Conservation (phyloP, 2,797 vertebrate species). For the Clarias laeviceps region DNA sequence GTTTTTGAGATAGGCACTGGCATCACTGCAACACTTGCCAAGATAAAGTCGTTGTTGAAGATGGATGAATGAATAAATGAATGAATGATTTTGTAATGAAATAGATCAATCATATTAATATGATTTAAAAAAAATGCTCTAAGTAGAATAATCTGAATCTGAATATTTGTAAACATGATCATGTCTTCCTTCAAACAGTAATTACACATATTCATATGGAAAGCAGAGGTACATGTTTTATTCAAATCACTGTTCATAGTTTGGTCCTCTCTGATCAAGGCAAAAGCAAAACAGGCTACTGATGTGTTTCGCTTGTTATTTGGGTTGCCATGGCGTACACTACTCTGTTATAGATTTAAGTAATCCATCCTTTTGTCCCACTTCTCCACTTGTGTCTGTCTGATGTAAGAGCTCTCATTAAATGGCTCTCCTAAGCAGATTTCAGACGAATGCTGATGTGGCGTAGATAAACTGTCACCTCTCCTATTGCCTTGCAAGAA, state of each 20-base stretch:
- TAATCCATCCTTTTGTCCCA: slow-evolving; percentile 34
- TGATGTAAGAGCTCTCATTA: slow-evolving; percentile 19
- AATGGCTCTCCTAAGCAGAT: slow-evolving; percentile 12
- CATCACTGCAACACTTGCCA: neutral
- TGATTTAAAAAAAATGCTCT: neutral
- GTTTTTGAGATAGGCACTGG: neutral
- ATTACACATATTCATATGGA: slow-evolving; percentile 8
- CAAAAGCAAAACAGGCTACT: slow-evolving; percentile 2
- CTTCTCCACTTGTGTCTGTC: slow-evolving; percentile 15
- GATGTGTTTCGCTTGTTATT: neutral
- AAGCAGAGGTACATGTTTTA: slow-evolving; percentile 1
- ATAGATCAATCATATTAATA: neutral
- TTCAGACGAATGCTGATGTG: slow-evolving; percentile 8
- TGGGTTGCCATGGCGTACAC: slow-evolving; percentile 17
- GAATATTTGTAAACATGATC: neutral
- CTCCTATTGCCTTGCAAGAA: neutral
- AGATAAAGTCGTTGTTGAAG: neutral
- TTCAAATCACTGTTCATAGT: neutral
- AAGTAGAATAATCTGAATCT: neutral
- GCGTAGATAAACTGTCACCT: neutral
- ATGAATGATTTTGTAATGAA: neutral
- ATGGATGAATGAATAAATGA: neutral
- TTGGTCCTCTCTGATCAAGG: neutral
- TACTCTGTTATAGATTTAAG: slow-evolving; percentile 15
- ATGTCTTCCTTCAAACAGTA: neutral